These are phyloP conservation scores for Teleogryllus oceanicus DNA, from an alignment of 2,888 invertebrate species.

Conservation along the genomic window DNA sequence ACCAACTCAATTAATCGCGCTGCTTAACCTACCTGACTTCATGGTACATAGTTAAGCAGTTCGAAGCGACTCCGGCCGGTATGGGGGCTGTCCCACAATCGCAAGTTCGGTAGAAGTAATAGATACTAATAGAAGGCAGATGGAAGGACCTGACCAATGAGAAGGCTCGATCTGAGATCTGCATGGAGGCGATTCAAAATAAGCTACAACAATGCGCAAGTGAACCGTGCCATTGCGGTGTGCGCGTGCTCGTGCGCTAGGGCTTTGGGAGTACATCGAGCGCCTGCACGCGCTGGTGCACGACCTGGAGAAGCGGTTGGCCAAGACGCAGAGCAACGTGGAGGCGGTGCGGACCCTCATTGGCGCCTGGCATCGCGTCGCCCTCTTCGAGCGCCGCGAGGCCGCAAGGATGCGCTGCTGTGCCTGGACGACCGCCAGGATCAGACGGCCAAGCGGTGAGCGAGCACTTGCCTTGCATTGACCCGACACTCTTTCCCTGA, in stretches of 20 bases:
- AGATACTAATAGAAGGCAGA: too few species aligned
- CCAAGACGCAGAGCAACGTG: constrained; percentile 81
- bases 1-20: too few species aligned
- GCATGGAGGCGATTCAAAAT: too few species aligned
- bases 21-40: too few species aligned
- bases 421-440: constrained; percentile 79
- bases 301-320: constrained; percentile 74
- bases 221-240: too few species aligned
- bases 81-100: too few species aligned
- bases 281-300: constrained; percentile 74
- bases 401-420: constrained; percentile 77
- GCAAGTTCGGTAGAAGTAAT: too few species aligned
- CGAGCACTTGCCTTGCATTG: not conserved
- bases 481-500: not conserved
- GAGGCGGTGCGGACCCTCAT: constrained; percentile 74
- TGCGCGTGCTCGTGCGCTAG: constrained; percentile 46
- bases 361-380: constrained; percentile 75
- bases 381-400: constrained; percentile 88
- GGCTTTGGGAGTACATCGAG: constrained; percentile 76
- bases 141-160: too few species aligned
- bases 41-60: too few species aligned
- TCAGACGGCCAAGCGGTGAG: constrained; percentile 63
- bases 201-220: too few species aligned
- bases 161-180: too few species aligned
- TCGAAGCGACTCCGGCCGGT: too few species aligned